Conservation (phyloP, 2,888 invertebrate genomes). For the Chirona hameri region DNA sequence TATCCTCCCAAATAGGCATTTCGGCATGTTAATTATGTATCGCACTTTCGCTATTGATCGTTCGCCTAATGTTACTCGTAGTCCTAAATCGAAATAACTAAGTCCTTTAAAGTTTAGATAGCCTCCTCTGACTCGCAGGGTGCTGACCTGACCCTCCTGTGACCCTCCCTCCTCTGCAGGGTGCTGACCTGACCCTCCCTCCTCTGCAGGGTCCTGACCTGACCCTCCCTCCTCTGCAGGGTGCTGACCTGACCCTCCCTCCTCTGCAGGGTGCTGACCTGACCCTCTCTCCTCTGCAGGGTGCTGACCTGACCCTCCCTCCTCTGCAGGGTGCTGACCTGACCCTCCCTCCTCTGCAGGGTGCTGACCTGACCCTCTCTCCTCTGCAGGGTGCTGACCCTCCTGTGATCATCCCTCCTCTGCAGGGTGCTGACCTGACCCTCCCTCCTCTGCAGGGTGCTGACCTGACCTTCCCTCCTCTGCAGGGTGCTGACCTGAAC, state of each 20-base stretch:
- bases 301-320: not conserved
- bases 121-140: not conserved
- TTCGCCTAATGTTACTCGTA: too few species aligned
- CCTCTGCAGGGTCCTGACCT: not conserved
- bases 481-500: constrained; percentile 11
- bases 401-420: too few species aligned
- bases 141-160: too few species aligned
- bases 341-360: not conserved
- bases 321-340: not conserved
- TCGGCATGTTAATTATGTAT: too few species aligned
- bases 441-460: too few species aligned
- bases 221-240: constrained; percentile 12
- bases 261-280: too few species aligned
- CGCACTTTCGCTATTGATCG: too few species aligned
- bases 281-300: not conserved
- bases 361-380: too few species aligned
- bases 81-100: too few species aligned
- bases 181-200: not conserved
- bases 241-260: not conserved
- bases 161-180: not conserved
- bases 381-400: too few species aligned
- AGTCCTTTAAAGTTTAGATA: too few species aligned
- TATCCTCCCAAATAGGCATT: too few species aligned
- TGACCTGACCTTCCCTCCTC: not conserved
- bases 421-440: not conserved